Percentiles rank a stretch among this genome's conserved stretches.
phyloP scores from a whole-genome alignment of 2,888 invertebrate species.

The Acleris emargana region DNA sequence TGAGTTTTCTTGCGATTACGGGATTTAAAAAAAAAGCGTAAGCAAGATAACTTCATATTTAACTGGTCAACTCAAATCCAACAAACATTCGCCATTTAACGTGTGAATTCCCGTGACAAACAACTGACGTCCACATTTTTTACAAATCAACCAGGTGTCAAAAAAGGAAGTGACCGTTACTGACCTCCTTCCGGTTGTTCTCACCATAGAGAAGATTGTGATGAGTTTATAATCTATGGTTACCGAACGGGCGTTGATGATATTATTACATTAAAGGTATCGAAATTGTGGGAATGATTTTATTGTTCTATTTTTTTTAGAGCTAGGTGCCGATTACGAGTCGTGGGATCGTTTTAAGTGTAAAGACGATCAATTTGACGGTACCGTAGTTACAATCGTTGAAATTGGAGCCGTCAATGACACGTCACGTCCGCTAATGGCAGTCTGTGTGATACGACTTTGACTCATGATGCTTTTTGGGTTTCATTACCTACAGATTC shows the following conservation, averaged over 20 bases:
- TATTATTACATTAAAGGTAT: conserved; percentile 47
- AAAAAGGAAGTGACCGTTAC: conserved; percentile 49
- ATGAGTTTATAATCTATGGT: conserved; percentile 50
- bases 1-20: too few relatives aligned
- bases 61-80: conserved; percentile 16
- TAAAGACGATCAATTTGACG: not conserved
- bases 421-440: too few relatives aligned
- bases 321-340: conserved; percentile 10
- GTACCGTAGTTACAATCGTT: not conserved
- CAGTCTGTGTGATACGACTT: too few relatives aligned
- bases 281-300: conserved; percentile 43
- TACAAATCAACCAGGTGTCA: conserved; percentile 47
- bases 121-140: conserved; percentile 2
- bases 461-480: too few relatives aligned
- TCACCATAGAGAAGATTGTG: conserved; percentile 49
- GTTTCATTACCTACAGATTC: too few relatives aligned
- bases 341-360: conserved; percentile 17
- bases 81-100: conserved; percentile 6
- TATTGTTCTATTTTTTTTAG: conserved; percentile 26
- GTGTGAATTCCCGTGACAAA: conserved; percentile 40
- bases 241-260: conserved; percentile 22
- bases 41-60: too few relatives aligned
- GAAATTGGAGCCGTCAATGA: not conserved
- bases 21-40: too few relatives aligned
- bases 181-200: conserved; percentile 49